phyloP scores from a whole-genome alignment of 2,797 vertebrate species.

The Odontamblyopus rebecca region DNA sequence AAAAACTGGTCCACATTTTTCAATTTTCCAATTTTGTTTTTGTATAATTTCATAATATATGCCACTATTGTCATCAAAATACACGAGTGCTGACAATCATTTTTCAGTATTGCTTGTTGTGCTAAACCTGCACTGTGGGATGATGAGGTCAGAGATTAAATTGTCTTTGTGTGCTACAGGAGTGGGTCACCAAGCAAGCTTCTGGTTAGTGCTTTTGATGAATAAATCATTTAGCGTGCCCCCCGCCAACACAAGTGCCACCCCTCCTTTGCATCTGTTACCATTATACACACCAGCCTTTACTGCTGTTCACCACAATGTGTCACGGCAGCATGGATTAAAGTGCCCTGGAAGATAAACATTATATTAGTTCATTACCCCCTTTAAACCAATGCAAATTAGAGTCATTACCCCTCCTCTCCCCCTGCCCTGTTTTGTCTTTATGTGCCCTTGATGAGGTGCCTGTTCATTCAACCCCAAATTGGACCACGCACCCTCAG shows the following conservation, averaged over 20 bases:
- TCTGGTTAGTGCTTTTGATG: slow-evolving; percentile 86
- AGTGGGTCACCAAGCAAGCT: slow-evolving; percentile 74
- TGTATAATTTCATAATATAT: neutral
- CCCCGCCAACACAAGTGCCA: slow-evolving; percentile 39
- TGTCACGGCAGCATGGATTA: slow-evolving; percentile 89
- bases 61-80: neutral
- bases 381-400: slow-evolving; percentile 99
- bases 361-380: slow-evolving; percentile 99
- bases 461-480: neutral
- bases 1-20: neutral
- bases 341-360: slow-evolving; percentile 98
- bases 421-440: slow-evolving; percentile 48
- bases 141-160: slow-evolving; percentile 41
- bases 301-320: slow-evolving; percentile 82
- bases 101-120: slow-evolving; percentile 8
- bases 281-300: slow-evolving; percentile 81
- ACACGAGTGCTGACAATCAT: neutral
- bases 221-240: slow-evolving; percentile 85
- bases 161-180: slow-evolving; percentile 40
- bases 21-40: neutral
- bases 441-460: slow-evolving; percentile 84
- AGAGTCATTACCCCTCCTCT: slow-evolving; percentile 85
- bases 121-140: slow-evolving; percentile 24
- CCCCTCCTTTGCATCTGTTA: slow-evolving; percentile 82
- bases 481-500: neutral